Conservation (phyloP, 64 coral and sea anemone genomes). For the Cladopsammia gracilis region DNA sequence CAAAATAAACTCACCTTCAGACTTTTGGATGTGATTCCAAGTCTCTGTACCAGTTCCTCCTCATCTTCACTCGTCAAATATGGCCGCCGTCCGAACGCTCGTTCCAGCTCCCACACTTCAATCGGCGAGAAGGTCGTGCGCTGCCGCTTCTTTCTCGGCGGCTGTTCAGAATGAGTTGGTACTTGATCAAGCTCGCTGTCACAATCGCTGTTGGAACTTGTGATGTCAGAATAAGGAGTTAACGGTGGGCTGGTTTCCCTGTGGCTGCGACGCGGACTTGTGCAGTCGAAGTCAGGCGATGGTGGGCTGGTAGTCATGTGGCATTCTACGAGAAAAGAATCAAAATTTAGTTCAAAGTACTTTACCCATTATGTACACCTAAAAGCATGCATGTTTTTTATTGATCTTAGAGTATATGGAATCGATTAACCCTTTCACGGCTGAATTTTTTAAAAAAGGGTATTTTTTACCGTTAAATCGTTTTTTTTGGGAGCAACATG, state of each 20-base stretch:
- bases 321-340: neutral
- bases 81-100: neutral
- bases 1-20: neutral
- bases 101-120: slow-evolving; percentile 3
- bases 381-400: no score
- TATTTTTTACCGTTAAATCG: no score
- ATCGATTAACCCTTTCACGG: no score
- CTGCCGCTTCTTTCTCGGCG: neutral
- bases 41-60: neutral
- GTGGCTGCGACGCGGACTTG: neutral
- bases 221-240: slow-evolving; percentile 6
- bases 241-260: neutral
- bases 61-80: neutral
- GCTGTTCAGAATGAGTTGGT: neutral
- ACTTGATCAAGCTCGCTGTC: neutral
- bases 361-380: neutral
- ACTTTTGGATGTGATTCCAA: neutral
- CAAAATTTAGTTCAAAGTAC: neutral
- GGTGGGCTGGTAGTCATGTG: neutral
- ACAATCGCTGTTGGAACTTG: neutral
- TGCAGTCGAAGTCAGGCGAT: neutral
- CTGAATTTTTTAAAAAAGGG: no score
- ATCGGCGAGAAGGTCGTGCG: neutral
- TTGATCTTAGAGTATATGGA: no score
- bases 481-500: no score